Percentiles rank a stretch among this genome's conserved stretches.
These are phyloP conservation scores for Heliconius erato DNA, from an alignment of 2,888 invertebrate species.

Conservation along the genomic window DNA sequence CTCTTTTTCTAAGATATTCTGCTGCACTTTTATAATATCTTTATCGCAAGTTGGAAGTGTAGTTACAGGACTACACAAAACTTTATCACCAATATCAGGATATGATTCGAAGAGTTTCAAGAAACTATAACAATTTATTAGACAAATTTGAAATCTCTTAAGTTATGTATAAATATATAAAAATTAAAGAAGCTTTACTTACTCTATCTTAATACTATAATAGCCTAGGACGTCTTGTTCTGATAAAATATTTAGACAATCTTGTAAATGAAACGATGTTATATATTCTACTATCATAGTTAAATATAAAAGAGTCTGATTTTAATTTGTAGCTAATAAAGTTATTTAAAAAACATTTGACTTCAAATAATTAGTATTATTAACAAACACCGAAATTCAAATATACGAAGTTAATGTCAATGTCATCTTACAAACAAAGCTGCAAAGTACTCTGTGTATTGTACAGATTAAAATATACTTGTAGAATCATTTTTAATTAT, in stretches of 20 bases:
- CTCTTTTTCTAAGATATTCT: constrained; percentile 78
- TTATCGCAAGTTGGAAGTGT: constrained; percentile 88
- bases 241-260: constrained; percentile 87
- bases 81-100: constrained; percentile 88
- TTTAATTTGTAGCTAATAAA: neutral
- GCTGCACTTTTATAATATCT: constrained; percentile 87
- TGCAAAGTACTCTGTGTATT: too few species aligned
- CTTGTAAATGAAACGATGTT: constrained; percentile 85
- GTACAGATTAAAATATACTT: neutral
- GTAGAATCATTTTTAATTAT: too few species aligned
- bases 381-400: constrained; percentile 1
- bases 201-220: constrained; percentile 90
- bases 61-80: constrained; percentile 88
- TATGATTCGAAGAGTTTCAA: constrained; percentile 89
- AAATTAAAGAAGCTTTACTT: constrained; percentile 64
- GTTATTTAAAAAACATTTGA: neutral
- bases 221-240: constrained; percentile 86
- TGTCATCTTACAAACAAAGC: neutral
- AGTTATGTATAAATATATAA: neutral
- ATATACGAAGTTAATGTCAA: neutral
- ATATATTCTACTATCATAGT: constrained; percentile 84
- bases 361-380: neutral
- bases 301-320: neutral
- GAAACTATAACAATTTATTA: constrained; percentile 85
- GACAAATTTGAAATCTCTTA: constrained; percentile 5